Evolutionary conservation across 2,113 vertebrate genomes (phyloP), one percentile per base, ranked within the genome.

Genomic region (Piprites chloris): DNA sequence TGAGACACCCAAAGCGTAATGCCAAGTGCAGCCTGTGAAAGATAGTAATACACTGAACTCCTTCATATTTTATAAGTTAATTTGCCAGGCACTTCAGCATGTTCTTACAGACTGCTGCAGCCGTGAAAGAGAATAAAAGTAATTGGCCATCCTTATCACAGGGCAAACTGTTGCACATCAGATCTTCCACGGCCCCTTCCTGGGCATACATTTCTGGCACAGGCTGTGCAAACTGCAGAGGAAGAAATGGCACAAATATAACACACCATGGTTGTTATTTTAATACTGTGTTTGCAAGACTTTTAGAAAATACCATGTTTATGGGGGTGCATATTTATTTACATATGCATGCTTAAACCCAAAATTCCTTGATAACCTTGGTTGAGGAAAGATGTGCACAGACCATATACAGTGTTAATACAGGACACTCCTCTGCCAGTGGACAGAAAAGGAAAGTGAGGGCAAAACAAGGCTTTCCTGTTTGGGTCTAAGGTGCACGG

Each of bases 31-130:
- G 59, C 47, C 71, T 81, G 52, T 63, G 72, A 86, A 93, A 84
- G 49, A 72, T 0, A 89, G 52, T 21, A 76, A 79, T 67, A 35
- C 26, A 52, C 39, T 62, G 19, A 73, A 56, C 33, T 93, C 42
- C 62, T 95, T 93, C 71, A 85, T 87, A 63, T 87, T 93, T 95
- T 88, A 72, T 92, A 94, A 90, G 59, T 61, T 68, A 89, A 90
- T 94, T 95, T 94, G 7, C 65, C 83, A 93, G 75, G 44, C 44
- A 61, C 52, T 80, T 41, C 46, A 68, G 28, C 17, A 2, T 30
- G 30, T 73, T 73, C 75, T 78, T 63, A 71, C 19, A 66, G 56
- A 49, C 32, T 66, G 46, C n/a, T 3, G 7, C 24, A 89, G 42
- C 33, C 67, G 30, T 52, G 47, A 58, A 86, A 61, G 22, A 71